Conservation (phyloP, 1,140 invertebrate genomes). For the Drosophila tristis region DNA sequence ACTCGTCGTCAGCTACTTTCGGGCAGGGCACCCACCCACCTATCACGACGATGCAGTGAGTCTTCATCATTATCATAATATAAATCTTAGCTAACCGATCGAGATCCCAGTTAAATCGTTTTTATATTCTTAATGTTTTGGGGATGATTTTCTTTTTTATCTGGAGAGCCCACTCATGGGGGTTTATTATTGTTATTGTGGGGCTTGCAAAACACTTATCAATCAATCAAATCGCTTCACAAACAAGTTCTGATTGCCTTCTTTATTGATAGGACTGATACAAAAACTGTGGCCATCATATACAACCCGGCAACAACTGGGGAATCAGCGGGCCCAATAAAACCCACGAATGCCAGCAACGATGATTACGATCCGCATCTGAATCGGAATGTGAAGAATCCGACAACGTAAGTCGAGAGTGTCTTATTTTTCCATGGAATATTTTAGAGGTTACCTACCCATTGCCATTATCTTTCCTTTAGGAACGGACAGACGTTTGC, state of each 20-base stretch:
- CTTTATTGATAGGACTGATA: conserved; percentile 34
- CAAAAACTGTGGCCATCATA: conserved; percentile 44
- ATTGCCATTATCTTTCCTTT: not conserved
- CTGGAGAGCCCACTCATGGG: conserved; percentile 4
- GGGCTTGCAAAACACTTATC: conserved; percentile 22
- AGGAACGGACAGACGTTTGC: conserved; percentile 89
- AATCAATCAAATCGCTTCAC: conserved; percentile 48
- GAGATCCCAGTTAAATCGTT: conserved; percentile 2
- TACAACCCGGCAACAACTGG: conserved; percentile 15
- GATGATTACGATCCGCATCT: conserved; percentile 88
- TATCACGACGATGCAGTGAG: conserved; percentile 63
- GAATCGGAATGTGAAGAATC: conserved; percentile 88
- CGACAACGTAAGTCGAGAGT: conserved; percentile 87
- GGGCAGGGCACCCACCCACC: no score
- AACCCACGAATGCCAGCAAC: conserved; percentile 20
- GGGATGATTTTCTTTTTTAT: not conserved
- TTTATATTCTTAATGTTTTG: conserved; percentile 2
- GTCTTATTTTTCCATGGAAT: not conserved
- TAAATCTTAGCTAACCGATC: conserved; percentile 39
- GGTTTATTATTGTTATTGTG: conserved; percentile 11
- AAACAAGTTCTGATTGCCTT: conserved; percentile 35
- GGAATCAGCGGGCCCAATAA: conserved; percentile 23
- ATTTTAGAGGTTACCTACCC: no score
- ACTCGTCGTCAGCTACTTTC: conserved; percentile 34
- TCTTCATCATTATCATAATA: conserved; percentile 43